These are phyloP conservation scores for Whitmania pigra DNA, from an alignment of 1,140 invertebrate species.

Conservation along the genomic window DNA sequence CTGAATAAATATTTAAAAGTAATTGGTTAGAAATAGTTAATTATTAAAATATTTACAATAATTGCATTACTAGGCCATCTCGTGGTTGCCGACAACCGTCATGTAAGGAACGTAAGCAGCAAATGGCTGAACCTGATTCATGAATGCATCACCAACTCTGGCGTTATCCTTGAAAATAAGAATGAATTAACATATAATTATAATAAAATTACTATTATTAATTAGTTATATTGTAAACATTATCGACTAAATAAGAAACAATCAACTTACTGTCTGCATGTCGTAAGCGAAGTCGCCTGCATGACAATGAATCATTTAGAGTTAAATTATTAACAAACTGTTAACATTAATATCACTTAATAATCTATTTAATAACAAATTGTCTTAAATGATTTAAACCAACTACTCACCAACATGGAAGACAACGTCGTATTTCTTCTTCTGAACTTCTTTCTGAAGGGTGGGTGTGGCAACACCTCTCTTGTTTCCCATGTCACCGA, in stretches of 20 bases:
- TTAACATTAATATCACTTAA: too few species aligned
- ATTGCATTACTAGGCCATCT: conserved; percentile 35
- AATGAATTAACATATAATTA: too few species aligned
- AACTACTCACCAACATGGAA: conserved; percentile 67
- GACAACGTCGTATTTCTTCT: conserved; percentile 68
- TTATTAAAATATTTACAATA: not conserved
- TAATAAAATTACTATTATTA: too few species aligned
- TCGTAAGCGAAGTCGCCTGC: conserved; percentile 71
- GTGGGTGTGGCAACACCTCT: conserved; percentile 67
- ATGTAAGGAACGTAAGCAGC: conserved; percentile 42
- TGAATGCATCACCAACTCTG: conserved; percentile 26
- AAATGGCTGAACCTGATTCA: conserved; percentile 35
- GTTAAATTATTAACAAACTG: too few species aligned
- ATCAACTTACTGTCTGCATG: conserved; percentile 55
- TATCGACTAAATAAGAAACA: not conserved
- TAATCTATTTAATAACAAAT: not conserved
- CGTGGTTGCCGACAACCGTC: conserved; percentile 43
- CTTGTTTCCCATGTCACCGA: conserved; percentile 78
- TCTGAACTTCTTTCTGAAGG: conserved; percentile 66
- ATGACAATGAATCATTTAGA: conserved; percentile 50
- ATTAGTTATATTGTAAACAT: too few species aligned
- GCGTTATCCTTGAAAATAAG: conserved; percentile 19
- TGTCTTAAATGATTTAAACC: not conserved
- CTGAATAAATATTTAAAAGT: conserved; percentile 41
- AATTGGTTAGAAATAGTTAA: conserved; percentile 12